A percentile compares a stretch with the other conserved stretches of the same genome.
Evolutionary conservation across 2,113 vertebrate genomes (phyloP).

Genomic region (Micromys minutus): DNA sequence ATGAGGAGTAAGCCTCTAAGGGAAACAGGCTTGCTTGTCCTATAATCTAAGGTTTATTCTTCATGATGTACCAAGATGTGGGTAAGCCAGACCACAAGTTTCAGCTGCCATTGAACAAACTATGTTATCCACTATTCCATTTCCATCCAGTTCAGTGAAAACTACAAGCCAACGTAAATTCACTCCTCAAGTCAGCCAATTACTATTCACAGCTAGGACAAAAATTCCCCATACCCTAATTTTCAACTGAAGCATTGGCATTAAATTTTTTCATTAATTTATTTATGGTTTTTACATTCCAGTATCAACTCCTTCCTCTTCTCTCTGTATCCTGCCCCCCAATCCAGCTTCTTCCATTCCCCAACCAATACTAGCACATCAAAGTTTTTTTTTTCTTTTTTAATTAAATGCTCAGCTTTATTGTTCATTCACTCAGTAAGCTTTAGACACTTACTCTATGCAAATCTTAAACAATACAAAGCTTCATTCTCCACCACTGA

Average conservation of each 20-base stretch:
- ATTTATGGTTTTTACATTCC: too few species aligned
- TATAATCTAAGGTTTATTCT: background rate
- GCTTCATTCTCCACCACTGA: constrained; percentile 7
- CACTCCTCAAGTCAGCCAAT: background rate
- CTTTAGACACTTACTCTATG: constrained; percentile 60
- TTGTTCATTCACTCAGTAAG: constrained; percentile 70
- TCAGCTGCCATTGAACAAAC: background rate
- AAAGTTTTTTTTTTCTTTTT: background rate
- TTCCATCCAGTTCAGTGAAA: background rate
- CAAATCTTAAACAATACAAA: constrained; percentile 47
- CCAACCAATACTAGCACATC: too few species aligned
- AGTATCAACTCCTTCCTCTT: too few species aligned
- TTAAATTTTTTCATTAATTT: too few species aligned
- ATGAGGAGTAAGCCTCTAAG: fast-evolving
- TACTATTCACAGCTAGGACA: background rate
- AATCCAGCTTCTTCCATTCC: too few species aligned
- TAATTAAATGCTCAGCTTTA: constrained; percentile 69
- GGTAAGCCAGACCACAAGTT: background rate
- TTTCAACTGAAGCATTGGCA: background rate
- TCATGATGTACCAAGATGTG: background rate
- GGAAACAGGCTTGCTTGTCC: too few species aligned
- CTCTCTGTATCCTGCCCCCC: too few species aligned
- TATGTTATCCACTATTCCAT: background rate
- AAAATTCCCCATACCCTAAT: too few species aligned
- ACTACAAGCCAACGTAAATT: background rate